Evolutionary conservation across 2,888 invertebrate species (phyloP).

Genomic region (Caenorhabditis sp.): DNA sequence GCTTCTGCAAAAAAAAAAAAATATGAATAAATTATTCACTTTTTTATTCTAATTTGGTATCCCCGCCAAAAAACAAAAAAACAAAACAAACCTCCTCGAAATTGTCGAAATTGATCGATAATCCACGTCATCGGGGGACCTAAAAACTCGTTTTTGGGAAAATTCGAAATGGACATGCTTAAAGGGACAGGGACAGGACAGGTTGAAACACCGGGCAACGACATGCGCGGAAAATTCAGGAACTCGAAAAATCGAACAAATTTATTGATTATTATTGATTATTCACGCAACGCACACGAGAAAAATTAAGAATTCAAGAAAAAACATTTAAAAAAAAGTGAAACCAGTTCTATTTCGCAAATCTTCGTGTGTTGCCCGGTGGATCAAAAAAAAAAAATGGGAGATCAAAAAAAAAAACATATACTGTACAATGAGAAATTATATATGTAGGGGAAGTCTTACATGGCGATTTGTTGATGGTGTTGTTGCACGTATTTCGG

Average conservation of each 20-base stretch:
- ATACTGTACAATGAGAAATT: not conserved
- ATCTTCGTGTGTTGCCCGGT: conserved; percentile 29
- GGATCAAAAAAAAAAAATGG: conserved; percentile 15
- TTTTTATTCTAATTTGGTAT: not conserved
- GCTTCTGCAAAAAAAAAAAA: conserved; percentile 32
- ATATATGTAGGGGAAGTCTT: conserved; percentile 10
- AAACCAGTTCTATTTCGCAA: not conserved
- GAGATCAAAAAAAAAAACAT: conserved; percentile 18
- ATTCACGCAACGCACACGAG: conserved; percentile 5
- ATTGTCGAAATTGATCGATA: conserved; percentile 32
- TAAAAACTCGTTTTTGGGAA: not conserved
- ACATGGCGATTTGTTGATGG: conserved; percentile 51
- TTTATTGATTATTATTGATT: conserved; percentile 11
- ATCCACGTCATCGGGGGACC: not conserved
- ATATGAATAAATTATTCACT: not conserved
- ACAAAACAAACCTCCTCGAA: conserved; percentile 29
- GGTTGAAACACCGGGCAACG: conserved; percentile 37
- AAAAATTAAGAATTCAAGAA: not conserved
- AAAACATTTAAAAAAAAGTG: not conserved
- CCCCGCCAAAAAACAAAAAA: not conserved
- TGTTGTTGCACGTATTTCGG: conserved; percentile 47
- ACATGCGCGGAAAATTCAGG: conserved; percentile 2
- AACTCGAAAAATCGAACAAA: not conserved
- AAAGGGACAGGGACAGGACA: not conserved
- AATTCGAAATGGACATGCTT: not conserved